phyloP scores from a whole-genome alignment of 2,113 vertebrate species.

The Gallinago undulata region DNA sequence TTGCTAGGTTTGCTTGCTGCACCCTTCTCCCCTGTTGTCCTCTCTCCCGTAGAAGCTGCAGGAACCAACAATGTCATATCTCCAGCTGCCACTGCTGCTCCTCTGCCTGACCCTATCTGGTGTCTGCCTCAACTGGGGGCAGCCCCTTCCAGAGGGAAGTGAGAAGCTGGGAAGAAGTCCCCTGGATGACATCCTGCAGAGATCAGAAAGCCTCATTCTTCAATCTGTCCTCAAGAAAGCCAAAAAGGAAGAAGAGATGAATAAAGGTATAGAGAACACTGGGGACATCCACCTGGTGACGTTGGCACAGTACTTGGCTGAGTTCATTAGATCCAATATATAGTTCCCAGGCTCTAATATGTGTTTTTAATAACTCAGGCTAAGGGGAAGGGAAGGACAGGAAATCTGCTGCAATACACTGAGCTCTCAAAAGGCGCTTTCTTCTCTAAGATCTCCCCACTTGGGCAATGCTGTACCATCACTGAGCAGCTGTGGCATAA shows the following conservation, averaged over 20 bases:
- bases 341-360: not conserved
- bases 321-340: not conserved
- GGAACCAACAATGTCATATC: slow-evolving; percentile 76
- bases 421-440: not conserved
- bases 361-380: not conserved
- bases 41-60: not conserved
- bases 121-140: slow-evolving; percentile 63
- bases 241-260: slow-evolving; percentile 71
- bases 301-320: not conserved
- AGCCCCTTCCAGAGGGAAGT: slow-evolving; percentile 61
- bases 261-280: slow-evolving; percentile 72
- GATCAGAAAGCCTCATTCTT: slow-evolving; percentile 77
- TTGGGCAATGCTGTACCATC: not conserved
- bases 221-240: slow-evolving; percentile 77
- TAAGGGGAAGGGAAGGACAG: not conserved
- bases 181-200: slow-evolving; percentile 77
- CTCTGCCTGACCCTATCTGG: slow-evolving; percentile 70
- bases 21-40: not conserved
- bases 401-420: not conserved
- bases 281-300: not conserved
- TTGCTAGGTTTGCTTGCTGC: not conserved
- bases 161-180: slow-evolving; percentile 58
- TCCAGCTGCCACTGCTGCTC: slow-evolving; percentile 75
- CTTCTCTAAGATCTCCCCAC: not conserved
- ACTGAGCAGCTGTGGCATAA: not conserved